Evolutionary conservation across 2,797 vertebrate genomes (phyloP).

Genomic region (Diglossa cyanea): DNA sequence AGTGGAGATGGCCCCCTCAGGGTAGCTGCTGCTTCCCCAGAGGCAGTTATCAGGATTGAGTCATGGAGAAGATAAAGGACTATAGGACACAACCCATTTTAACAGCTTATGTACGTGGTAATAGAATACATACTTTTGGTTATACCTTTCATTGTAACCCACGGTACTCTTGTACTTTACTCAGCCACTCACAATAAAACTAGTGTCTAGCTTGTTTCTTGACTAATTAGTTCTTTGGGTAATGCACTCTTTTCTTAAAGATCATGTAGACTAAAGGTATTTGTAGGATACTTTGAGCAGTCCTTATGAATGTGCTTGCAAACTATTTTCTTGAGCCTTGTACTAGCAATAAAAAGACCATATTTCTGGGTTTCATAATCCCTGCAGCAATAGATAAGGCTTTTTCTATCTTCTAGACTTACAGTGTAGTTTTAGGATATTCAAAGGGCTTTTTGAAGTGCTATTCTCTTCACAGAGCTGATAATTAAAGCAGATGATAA

Average conservation of each 20-base stretch:
- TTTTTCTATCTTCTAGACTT: background rate
- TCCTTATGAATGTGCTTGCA: background rate
- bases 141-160: background rate
- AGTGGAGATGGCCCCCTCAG: background rate
- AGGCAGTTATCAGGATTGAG: background rate
- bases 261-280: background rate
- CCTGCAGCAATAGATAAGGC: background rate
- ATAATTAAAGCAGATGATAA: background rate
- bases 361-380: background rate
- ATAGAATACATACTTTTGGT: background rate
- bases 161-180: background rate
- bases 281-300: background rate
- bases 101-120: background rate
- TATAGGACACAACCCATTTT: background rate
- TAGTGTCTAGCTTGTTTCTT: background rate
- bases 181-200: background rate
- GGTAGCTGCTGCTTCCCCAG: background rate
- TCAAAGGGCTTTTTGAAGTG: background rate
- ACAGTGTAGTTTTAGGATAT: background rate
- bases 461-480: background rate
- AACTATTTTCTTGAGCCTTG: background rate
- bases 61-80: background rate
- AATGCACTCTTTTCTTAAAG: background rate
- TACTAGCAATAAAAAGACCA: background rate
- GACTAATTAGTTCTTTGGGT: background rate